Base-by-base conservation (phyloP, 2,797 vertebrate species). In the Gymnocypris eckloni region DNA sequence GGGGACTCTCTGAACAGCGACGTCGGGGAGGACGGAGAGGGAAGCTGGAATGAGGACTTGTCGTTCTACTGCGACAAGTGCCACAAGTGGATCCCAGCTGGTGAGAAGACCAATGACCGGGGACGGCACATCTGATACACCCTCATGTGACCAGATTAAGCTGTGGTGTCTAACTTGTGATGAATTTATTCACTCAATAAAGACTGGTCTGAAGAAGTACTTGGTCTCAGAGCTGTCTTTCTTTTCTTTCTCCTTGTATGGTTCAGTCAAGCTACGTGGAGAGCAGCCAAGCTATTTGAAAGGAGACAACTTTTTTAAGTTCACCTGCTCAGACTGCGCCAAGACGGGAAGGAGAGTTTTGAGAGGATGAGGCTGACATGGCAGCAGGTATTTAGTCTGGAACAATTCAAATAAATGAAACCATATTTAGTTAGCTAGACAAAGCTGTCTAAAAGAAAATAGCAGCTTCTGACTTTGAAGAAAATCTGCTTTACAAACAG, bases 251-350 rank as follows among this genome's bases (percentile, higher is more conserved):
- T 45, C n/a, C 41, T 45, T 79, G 37, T 50, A 7, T 72, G 39
- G 20, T 88, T 78, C 93, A 99, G 98, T 94, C 92, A 97, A 99
- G 94, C 94, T 99, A 72, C 96, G 93, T 33, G 92, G 97, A 79
- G 94, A 96, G 84, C 96, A 98, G 91, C 97, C 98, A 84, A 99
- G 98, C 93, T 98, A 99, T 92, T 96, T 99, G 90, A 99, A 99
- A 87, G 98, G 98, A n/a, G 98, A 99, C 92, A 99, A 99, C 93
- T 99, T 99, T 92, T 99, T 99, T 89, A 97, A 97, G 88, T 98
- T 99, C 86, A 91, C 92, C 88, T 99, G 98, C 92, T 95, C 83
- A 0, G 95, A 96, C 89, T 99, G 98, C 90, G 96, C 97, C 0
- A 97, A 70, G 97, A 98, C 48, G 94, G 96, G 25, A 98, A 98